Percentiles rank a stretch among this genome's conserved stretches.
Evolutionary conservation across 2,113 vertebrate genomes (phyloP).

Genomic region (Hiodon tergisus): DNA sequence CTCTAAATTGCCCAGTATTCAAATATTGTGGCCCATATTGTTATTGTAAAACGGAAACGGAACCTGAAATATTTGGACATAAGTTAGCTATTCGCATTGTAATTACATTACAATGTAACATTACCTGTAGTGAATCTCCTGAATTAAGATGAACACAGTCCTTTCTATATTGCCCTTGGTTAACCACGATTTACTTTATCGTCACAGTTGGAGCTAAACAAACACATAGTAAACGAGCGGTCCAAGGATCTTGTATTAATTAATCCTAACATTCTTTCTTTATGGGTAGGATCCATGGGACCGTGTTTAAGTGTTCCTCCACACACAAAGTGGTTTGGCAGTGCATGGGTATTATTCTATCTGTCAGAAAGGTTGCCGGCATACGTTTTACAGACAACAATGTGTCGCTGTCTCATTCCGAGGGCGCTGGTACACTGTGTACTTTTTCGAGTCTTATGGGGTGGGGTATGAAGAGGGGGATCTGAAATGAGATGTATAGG

Average conservation of each 20-base stretch:
- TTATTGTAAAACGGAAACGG: too few species aligned
- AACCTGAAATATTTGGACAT: too few species aligned
- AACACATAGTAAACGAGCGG: neutral
- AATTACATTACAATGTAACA: too few species aligned
- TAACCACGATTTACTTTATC: neutral
- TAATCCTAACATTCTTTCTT: neutral
- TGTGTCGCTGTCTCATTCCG: neutral
- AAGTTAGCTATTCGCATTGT: too few species aligned
- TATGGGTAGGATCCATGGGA: too few species aligned
- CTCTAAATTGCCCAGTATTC: too few species aligned
- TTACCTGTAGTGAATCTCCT: too few species aligned
- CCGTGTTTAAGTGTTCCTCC: neutral
- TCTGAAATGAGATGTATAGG: neutral
- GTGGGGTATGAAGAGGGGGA: neutral
- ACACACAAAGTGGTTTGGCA: neutral
- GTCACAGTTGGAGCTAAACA: neutral
- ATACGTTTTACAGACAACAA: conserved; percentile 2
- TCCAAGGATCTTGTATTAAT: neutral
- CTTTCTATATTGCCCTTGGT: too few species aligned
- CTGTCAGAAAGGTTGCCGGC: neutral
- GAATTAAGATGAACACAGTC: too few species aligned
- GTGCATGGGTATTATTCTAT: neutral
- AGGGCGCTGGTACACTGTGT: neutral
- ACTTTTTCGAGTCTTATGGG: neutral
- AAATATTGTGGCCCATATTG: too few species aligned